phyloP scores from a whole-genome alignment of 2,888 invertebrate species.

The Agrypnus murinus region DNA sequence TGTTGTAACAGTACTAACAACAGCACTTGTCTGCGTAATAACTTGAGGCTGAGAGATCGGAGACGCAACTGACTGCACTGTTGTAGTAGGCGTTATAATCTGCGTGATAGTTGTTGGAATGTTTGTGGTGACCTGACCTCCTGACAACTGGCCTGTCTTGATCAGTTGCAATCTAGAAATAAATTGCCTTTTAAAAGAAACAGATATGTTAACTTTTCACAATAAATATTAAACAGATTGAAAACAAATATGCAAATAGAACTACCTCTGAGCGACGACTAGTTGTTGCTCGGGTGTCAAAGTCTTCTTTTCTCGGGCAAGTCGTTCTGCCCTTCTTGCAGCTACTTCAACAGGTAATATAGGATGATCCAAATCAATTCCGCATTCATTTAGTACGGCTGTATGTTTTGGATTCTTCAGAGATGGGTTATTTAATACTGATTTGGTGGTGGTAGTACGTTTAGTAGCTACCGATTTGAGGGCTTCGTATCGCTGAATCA shows the following conservation, averaged over 20 bases:
- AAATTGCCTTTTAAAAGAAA: neutral
- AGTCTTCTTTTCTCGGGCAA: conserved; percentile 86
- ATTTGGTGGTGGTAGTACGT: conserved; percentile 81
- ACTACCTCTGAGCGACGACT: conserved; percentile 52
- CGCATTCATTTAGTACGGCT: conserved; percentile 87
- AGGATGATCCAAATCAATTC: conserved; percentile 89
- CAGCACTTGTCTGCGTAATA: conserved; percentile 61
- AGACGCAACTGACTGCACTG: conserved; percentile 55
- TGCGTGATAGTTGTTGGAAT: conserved; percentile 57
- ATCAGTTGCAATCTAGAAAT: conserved; percentile 42
- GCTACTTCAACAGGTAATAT: conserved; percentile 89
- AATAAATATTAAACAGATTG: too few relatives aligned
- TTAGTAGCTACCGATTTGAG: conserved; percentile 85
- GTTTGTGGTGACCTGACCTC: conserved; percentile 54
- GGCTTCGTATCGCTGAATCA: conserved; percentile 78
- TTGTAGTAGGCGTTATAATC: conserved; percentile 60
- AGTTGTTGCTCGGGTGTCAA: conserved; percentile 63
- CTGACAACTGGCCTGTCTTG: conserved; percentile 45
- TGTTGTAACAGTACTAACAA: conserved; percentile 70
- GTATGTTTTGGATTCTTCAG: conserved; percentile 90
- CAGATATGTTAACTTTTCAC: too few relatives aligned
- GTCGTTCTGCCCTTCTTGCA: conserved; percentile 85
- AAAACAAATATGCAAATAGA: neutral
- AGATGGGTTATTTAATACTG: conserved; percentile 82
- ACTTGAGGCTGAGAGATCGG: conserved; percentile 53